Evolutionary conservation across 2,113 vertebrate genomes (phyloP), one percentile per base, ranked within the genome.

Genomic region (Dasypus novemcinctus): DNA sequence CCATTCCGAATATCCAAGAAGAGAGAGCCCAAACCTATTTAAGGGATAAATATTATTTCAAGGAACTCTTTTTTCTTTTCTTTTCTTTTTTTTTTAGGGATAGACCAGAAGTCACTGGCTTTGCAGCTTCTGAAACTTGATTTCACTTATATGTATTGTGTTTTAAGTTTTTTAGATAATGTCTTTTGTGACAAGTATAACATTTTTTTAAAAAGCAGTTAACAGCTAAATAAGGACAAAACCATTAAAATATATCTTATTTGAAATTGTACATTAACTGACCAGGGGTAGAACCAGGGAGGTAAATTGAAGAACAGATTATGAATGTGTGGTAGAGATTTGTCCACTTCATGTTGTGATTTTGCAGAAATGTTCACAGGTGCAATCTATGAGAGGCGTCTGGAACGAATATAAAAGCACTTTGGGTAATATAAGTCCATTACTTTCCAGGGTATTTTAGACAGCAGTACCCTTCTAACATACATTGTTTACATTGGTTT

Each of bases 101-200:
- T 57, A 18, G 23, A 13, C 31, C 69, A 64, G 9, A 33, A 1
- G 54, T 75, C 27, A 33, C 25, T 83, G 25, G 46, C 59, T 82
- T 0, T 54, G 14, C 71, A 43, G 36, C 63, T 89, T 93, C 49
- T 52, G 29, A 91, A 92, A 84, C 43, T 83, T 93, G n/a, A 71
- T 93, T 75, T 78, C 41, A 84, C 87, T 49, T 83, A 33, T 72
- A 41, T 82, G 33, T n/a, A 63, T 92, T 80, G 43, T 89, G 69
- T 41, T 89, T 61, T 66, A 69, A 78, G 54, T 63, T 3, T 18
- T 61, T 15, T 82, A 46, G 49, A 78, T 14, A 83, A 36, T 29
- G 29, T 86, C n/a, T 9, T 59, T 64, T 92, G 33, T 82, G n/a
- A 76, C 13, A 63, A 59, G 17, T 87, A 15, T 76, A 59, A 75